Evolutionary conservation across 2,888 invertebrate genomes (phyloP).

Genomic region (Unio delphinus): DNA sequence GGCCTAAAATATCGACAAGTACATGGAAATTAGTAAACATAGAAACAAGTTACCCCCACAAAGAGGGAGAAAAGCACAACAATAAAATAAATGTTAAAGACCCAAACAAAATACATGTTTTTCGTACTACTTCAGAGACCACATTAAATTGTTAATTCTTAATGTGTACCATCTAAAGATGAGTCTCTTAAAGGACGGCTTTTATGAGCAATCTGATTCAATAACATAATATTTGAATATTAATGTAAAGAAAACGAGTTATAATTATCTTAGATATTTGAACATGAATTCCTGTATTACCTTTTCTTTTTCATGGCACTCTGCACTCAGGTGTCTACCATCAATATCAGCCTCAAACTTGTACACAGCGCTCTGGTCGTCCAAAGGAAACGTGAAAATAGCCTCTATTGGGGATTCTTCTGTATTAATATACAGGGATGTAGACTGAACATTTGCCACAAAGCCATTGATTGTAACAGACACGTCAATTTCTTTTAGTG

Average conservation of each 20-base stretch:
- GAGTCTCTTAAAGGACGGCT: too few relatives aligned
- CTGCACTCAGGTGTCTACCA: slow-evolving; percentile 47
- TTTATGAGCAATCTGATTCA: too few relatives aligned
- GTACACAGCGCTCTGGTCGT: slow-evolving; percentile 54
- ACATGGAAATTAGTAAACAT: too few relatives aligned
- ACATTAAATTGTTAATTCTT: neutral
- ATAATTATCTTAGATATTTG: too few relatives aligned
- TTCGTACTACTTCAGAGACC: neutral
- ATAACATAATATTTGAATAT: too few relatives aligned
- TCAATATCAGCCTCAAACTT: slow-evolving; percentile 54
- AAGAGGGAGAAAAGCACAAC: neutral
- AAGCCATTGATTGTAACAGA: slow-evolving; percentile 32
- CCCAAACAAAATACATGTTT: neutral
- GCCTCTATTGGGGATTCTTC: slow-evolving; percentile 42
- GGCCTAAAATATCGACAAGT: slow-evolving; percentile 27
- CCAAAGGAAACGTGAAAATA: slow-evolving; percentile 57
- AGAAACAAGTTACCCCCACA: too few relatives aligned
- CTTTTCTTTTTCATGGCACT: slow-evolving; percentile 55
- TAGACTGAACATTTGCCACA: slow-evolving; percentile 36
- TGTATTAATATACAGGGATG: slow-evolving; percentile 40
- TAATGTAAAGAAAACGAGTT: too few relatives aligned
- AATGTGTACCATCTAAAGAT: too few relatives aligned
- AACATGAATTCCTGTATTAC: slow-evolving; percentile 14
- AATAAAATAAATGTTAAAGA: too few relatives aligned
- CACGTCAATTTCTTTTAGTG: slow-evolving; percentile 30